Base-by-base conservation (phyloP, 2,888 invertebrate genomes). In the Synergus itoensis region DNA sequence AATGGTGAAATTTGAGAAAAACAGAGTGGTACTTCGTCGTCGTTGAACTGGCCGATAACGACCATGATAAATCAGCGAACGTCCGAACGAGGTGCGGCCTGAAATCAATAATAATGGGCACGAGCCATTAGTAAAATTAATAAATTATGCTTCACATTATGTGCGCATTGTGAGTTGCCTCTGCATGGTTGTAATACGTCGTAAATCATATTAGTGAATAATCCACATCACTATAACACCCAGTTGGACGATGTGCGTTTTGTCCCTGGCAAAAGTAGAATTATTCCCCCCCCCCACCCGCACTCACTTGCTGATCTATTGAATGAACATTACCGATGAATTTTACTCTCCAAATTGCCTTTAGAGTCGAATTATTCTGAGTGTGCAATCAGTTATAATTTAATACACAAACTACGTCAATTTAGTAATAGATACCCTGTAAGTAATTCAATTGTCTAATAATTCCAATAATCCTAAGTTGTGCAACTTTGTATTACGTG, bases 161-260 rank as follows among this genome's bases (percentile, higher is more conserved):
- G 91, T 90, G 91, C 90, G 89, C 87, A 92, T 91, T 92, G 91
- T 92, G 92, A 92, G 90, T 91, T 86, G 85, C 81, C 82, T 80
- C 81, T 86, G 86, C 83, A 81, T 80, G 82, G 79, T 80, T 82
- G 91, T 91, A 91, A 91, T 92, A 89, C 88, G 88, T 89, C 90
- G 91, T 92, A 91, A 91, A 92, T 92, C 92, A 92, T 92, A 92
- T 92, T 92, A 92, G 92, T 91, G 91, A 92, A 92, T 92, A 92
- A 92, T 92, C 92, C 91, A 89, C 91, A 90, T 91, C 91, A 92
- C 90, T 89, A 90, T 90, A 91, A 90, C 91, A 80, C 82, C 80
- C 89, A 88, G 86, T 87, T 83, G 86, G 86, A 87, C 87, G 86
- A 81, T 78, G 83, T 83, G 84, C 87, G 84, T 88, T 89, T 89